Percentiles rank a stretch among this genome's conserved stretches.
Evolutionary conservation across 2,888 invertebrate species (phyloP).

Genomic region (Pediacus dermestoides): DNA sequence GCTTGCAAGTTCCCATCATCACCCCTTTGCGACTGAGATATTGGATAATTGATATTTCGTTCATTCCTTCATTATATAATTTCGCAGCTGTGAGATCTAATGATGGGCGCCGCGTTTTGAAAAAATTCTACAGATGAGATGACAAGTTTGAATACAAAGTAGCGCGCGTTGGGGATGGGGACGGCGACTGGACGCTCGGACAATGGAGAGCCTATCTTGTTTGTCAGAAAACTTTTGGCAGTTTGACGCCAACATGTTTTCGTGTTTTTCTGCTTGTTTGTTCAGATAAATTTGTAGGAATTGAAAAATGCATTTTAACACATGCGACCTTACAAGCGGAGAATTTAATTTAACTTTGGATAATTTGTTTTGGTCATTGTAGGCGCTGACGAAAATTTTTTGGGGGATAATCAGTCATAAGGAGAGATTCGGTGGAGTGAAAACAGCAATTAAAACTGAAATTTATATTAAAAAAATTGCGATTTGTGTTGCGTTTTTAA

Average conservation of each 20-base stretch:
- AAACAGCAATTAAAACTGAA: too few relatives aligned
- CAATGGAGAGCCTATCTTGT: slow-evolving; percentile 43
- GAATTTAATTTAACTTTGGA: slow-evolving; percentile 32
- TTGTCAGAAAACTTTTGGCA: slow-evolving; percentile 48
- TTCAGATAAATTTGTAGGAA: slow-evolving; percentile 15
- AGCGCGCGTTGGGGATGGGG: slow-evolving; percentile 23
- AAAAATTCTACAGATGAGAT: not conserved
- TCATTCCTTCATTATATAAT: too few relatives aligned
- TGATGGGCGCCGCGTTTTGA: slow-evolving; percentile 37
- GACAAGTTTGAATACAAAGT: slow-evolving; percentile 39
- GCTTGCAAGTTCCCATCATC: slow-evolving; percentile 17
- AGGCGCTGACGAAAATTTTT: too few relatives aligned
- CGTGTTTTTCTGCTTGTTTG: slow-evolving; percentile 21
- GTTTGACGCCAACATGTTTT: slow-evolving; percentile 41
- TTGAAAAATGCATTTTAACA: slow-evolving; percentile 39
- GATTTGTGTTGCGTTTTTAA: too few relatives aligned
- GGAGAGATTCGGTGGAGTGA: too few relatives aligned
- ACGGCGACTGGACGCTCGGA: slow-evolving; percentile 28
- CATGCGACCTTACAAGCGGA: slow-evolving; percentile 30
- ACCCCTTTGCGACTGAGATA: slow-evolving; percentile 33
- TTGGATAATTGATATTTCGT: slow-evolving; percentile 47
- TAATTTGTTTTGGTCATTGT: slow-evolving; percentile 20
- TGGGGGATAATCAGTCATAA: too few relatives aligned
- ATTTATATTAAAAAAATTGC: too few relatives aligned
- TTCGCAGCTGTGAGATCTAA: slow-evolving; percentile 37